phyloP scores from a whole-genome alignment of 2,113 vertebrate genomes.

The Pelecanus crispus region DNA sequence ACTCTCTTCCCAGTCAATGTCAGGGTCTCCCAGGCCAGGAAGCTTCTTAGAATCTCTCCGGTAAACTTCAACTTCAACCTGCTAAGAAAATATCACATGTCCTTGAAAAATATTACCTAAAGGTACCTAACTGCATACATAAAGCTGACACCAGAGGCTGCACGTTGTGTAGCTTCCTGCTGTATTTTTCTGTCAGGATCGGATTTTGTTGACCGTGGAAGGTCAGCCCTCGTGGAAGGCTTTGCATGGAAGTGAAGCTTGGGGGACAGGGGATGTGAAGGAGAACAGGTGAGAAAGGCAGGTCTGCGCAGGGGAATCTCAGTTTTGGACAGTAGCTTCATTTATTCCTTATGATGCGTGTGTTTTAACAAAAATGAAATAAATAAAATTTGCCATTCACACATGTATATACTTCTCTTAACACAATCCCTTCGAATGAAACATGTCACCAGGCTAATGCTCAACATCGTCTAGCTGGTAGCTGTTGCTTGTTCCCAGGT shows the following conservation, averaged over 20 bases:
- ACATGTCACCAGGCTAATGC: neutral
- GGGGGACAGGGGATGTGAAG: neutral
- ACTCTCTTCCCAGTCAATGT: constrained; percentile 99
- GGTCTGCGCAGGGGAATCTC: neutral
- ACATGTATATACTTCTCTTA: neutral
- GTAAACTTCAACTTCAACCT: constrained; percentile 97
- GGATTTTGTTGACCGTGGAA: neutral
- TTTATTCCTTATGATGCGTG: neutral
- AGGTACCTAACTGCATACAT: neutral
- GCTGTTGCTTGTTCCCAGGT: neutral
- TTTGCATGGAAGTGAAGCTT: neutral
- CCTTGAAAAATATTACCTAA: neutral
- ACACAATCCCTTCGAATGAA: neutral
- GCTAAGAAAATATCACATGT: constrained; percentile 5
- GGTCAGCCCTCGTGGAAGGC: neutral
- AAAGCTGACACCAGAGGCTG: neutral
- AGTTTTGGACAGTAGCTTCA: neutral
- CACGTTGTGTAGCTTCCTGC: neutral
- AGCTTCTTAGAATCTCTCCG: constrained; percentile 97
- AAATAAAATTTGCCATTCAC: neutral
- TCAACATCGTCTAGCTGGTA: neutral
- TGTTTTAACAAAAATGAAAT: neutral
- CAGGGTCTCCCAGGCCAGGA: constrained; percentile 92
- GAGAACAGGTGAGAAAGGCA: neutral
- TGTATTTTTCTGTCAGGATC: neutral